Evolutionary conservation across 2,797 vertebrate genomes (phyloP).

Genomic region (Acipenser oxyrinchus): DNA sequence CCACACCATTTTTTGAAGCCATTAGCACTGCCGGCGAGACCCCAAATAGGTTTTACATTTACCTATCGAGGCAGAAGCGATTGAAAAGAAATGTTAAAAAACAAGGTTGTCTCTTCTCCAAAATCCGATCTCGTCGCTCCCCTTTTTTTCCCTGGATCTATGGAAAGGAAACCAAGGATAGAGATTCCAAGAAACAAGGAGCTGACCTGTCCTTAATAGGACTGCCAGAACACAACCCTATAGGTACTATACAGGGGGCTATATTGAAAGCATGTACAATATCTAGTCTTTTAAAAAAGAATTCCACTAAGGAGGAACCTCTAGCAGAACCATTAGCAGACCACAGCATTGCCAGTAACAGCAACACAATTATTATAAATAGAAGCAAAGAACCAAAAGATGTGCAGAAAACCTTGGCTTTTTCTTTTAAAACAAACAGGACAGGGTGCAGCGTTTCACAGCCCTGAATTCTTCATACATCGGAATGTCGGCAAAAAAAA

Average conservation of each 20-base stretch:
- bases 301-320: too few species aligned
- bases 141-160: constrained; percentile 22
- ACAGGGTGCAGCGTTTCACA: too few species aligned
- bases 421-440: too few species aligned
- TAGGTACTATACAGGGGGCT: not conserved
- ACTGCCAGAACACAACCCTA: not conserved
- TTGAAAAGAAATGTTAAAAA: constrained; percentile 35
- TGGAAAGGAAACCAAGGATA: constrained; percentile 16
- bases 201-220: not conserved
- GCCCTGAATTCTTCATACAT: too few species aligned
- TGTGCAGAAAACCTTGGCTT: too few species aligned
- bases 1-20: constrained; percentile 26
- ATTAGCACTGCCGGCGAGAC: constrained; percentile 26
- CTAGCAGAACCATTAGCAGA: too few species aligned
- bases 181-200: constrained; percentile 18
- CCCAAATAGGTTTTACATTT: constrained; percentile 25
- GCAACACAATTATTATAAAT: too few species aligned
- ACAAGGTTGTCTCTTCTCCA: not conserved
- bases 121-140: constrained; percentile 19
- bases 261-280: not conserved
- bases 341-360: too few species aligned
- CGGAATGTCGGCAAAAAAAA: too few species aligned
- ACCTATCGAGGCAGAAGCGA: constrained; percentile 34
- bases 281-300: not conserved
- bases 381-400: too few species aligned